Base-by-base conservation (phyloP, 2,797 vertebrate genomes). In the Notolepis coatsorum region DNA sequence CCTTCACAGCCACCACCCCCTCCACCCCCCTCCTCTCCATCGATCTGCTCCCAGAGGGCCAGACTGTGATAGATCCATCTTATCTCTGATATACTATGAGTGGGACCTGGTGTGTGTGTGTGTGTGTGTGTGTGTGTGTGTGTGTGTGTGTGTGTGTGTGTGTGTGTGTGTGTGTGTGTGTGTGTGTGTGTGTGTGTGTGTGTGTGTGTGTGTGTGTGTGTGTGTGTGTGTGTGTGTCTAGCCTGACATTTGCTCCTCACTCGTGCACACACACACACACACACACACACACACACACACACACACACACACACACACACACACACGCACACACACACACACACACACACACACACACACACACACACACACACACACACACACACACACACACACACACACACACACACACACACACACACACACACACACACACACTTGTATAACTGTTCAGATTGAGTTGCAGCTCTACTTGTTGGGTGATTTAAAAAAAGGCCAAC, bases 11-110 rank as follows among this genome's bases (percentile, higher is more conserved):
- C n/a, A n/a, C n/a, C n/a, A n/a, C n/a, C 2, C 7, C 2, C 35
- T 4, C 12, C 35, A 9, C 1, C 35, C 35, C 38, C 3, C 38
- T 20, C 4, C 13, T 23, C 43, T 60, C 52, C 67, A 17, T 20
- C n/a, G n/a, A n/a, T n/a, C n/a, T n/a, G n/a, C 23, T 13, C 23
- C 13, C 10, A 15, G 45, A 28, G 1, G 18, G 62, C 42, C 46
- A 47, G 51, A 52, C 72, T 72, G 68, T 65, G 76, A 80, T 68
- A 72, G 81, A 84, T 82, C 71, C 61, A 50, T 73, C 62, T 75
- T 54, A 76, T 80, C 60, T 73, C 64, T 61, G 37, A 72, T 61
- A 57, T 55, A 71, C n/a, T 79, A 13, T 81, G 56, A 68, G 68
- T 1, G 15, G 18, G 60, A 51, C 53, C 58, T 75, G 57, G 81